Base-by-base conservation (phyloP, 1,140 invertebrate genomes). In the Euschistus heros region DNA sequence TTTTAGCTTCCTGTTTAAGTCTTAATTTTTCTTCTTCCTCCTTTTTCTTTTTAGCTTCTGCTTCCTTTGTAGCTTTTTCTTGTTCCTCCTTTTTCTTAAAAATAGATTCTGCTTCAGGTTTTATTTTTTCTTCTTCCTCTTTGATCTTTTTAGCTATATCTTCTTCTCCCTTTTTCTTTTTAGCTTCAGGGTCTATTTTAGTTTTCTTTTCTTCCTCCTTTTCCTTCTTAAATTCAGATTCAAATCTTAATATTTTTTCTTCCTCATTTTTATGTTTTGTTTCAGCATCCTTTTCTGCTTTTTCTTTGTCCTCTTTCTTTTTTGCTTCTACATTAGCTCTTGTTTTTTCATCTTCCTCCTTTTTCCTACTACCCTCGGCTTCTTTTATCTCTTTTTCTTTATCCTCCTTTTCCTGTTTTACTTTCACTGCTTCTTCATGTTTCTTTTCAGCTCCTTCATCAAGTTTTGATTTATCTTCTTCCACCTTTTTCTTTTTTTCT, bases 11-110 rank as follows among this genome's bases (percentile, higher is more conserved):
- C 20, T 7, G 46, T 24, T 33, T 59, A 55, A 70, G 65, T n/a
- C n/a, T 18, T n/a, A n/a, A n/a, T n/a, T 66, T 66, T 59, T 69
- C 65, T 61, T 71, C 68, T 66, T 63, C 64, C 44, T 22, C 30
- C n/a, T 70, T 27, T 60, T 27, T 63, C 62, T 67, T 44, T 22
- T 37, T 37, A 59, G 64, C 55, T 20, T 17, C 20, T 37, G 18
- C 22, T 0, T 13, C 50, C 2, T n/a, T 24, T 20, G 7, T 37
- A 10, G 26, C 33, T 14, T 59, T 65, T 57, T 26, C 22, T 50
- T 70, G 30, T 64, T 27, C 64, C 30, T 22, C 30, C 24, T 70
- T 27, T 62, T 27, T 63, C 64, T 67, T 44, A 18, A n/a, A n/a
- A n/a, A 64, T 65, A 37, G 13, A n/a, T 64, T 37, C 20, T 0